A percentile compares a stretch with the other conserved stretches of the same genome.
phyloP scores from a whole-genome alignment of 1,140 invertebrate species.

The Anthonomus grandis region DNA sequence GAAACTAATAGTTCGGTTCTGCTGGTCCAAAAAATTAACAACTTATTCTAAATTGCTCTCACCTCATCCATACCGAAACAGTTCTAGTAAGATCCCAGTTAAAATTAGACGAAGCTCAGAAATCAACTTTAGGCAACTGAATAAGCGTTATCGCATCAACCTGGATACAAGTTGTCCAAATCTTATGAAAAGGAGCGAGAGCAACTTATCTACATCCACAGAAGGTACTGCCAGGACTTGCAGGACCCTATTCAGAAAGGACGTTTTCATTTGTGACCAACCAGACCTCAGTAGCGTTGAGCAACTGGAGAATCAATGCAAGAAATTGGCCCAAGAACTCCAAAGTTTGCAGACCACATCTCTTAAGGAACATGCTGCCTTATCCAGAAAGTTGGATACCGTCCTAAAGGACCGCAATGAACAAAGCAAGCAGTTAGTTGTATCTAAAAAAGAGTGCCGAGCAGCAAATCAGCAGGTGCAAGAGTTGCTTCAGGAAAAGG shows the following conservation, averaged over 20 bases:
- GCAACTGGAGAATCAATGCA: constrained; percentile 11
- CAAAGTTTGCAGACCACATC: constrained; percentile 31
- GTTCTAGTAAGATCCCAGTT: constrained; percentile 13
- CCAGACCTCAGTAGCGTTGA: not conserved
- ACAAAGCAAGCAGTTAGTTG: constrained; percentile 22
- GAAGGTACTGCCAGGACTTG: constrained; percentile 9
- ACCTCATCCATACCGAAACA: not conserved
- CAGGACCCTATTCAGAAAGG: constrained; percentile 14
- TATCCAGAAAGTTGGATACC: constrained; percentile 33
- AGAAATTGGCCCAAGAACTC: constrained; percentile 21
- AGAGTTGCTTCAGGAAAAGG: constrained; percentile 35
- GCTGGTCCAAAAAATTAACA: constrained; percentile 1
- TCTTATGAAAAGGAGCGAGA: constrained; percentile 19
- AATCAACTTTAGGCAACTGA: constrained; percentile 6
- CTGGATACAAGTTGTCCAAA: constrained; percentile 24
- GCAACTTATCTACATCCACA: constrained; percentile 11
- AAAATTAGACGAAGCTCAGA: constrained; percentile 15
- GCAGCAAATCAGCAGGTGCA: constrained; percentile 35
- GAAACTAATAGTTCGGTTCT: not conserved
- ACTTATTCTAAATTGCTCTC: too few relatives aligned
- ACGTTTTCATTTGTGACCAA: constrained; percentile 2
- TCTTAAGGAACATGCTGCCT: constrained; percentile 33
- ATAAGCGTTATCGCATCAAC: not conserved
- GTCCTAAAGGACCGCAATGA: constrained; percentile 35
- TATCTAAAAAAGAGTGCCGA: constrained; percentile 35